These are phyloP conservation scores for Orbicella faveolata DNA, from an alignment of 64 coral and sea anemone genomes.

Conservation along the genomic window DNA sequence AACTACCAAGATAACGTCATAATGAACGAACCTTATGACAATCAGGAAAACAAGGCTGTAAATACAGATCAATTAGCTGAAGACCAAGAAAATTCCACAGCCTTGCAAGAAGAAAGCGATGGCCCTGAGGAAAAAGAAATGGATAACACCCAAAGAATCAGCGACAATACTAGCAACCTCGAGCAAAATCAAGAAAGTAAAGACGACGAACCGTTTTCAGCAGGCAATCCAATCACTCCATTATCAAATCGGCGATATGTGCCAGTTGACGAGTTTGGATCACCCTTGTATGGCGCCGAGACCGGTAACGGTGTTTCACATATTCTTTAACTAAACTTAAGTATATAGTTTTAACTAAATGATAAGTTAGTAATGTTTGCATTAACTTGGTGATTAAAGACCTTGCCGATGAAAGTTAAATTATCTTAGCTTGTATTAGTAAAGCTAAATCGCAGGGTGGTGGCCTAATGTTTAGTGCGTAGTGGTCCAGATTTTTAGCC, in stretches of 20 bases:
- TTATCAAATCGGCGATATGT: constrained; percentile 1
- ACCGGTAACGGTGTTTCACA: neutral
- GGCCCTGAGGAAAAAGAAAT: neutral
- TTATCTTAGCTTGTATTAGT: no score
- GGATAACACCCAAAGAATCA: neutral
- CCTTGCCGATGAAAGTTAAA: no score
- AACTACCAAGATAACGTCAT: neutral
- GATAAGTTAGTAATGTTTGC: no score
- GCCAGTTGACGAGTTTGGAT: constrained; percentile 41
- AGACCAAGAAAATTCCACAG: neutral
- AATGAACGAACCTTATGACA: neutral
- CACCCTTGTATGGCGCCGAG: constrained; percentile 28
- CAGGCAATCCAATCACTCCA: neutral
- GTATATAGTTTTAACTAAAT: no score
- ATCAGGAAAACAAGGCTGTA: neutral
- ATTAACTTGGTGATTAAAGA: no score
- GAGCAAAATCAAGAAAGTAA: neutral
- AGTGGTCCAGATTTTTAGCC: no score
- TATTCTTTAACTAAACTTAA: neutral
- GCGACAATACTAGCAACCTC: neutral
- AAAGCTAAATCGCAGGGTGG: no score
- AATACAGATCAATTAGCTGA: neutral
- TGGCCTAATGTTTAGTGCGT: no score
- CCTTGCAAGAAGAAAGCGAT: neutral
- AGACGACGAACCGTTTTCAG: neutral